A percentile compares a stretch with the other conserved stretches of the same genome.
Conservation (phyloP, 2,797 vertebrate species). For the Pseudotriccus pelzelni region DNA sequence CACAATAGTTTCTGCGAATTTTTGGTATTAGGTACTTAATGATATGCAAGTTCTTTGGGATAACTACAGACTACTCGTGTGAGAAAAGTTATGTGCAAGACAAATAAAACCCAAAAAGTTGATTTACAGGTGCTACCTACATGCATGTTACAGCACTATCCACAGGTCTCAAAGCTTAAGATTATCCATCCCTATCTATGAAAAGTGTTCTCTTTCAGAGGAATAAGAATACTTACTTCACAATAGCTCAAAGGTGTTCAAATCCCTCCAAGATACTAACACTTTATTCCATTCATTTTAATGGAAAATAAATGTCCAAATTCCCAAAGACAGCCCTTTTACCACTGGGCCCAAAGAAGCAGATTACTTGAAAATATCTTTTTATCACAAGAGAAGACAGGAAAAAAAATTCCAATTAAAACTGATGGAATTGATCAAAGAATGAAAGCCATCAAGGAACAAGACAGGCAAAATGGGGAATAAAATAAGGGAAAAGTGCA, state of each 20-base stretch:
- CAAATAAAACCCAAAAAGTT: conserved; percentile 4
- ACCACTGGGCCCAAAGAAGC: conserved; percentile 57
- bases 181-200: neutral
- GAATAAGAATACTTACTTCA: conserved; percentile 8
- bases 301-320: conserved; percentile 61
- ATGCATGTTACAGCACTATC: neutral
- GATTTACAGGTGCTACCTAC: neutral
- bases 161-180: conserved; percentile 12
- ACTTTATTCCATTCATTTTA: conserved; percentile 50
- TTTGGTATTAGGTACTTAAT: neutral
- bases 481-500: conserved; percentile 47
- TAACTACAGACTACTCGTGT: neutral
- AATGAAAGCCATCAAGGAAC: conserved; percentile 62
- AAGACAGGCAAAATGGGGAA: conserved; percentile 43
- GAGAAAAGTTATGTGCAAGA: neutral
- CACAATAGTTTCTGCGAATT: neutral
- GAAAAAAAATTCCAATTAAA: conserved; percentile 69
- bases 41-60: neutral
- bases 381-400: conserved; percentile 61
- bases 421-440: conserved; percentile 57
- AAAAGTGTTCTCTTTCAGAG: neutral
- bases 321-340: conserved; percentile 58
- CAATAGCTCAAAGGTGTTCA: conserved; percentile 56
- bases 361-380: conserved; percentile 64
- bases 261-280: conserved; percentile 49